A percentile compares a stretch with the other conserved stretches of the same genome.
Evolutionary conservation across 2,888 invertebrate genomes (phyloP).

Genomic region (Amblyjoppa proteus): DNA sequence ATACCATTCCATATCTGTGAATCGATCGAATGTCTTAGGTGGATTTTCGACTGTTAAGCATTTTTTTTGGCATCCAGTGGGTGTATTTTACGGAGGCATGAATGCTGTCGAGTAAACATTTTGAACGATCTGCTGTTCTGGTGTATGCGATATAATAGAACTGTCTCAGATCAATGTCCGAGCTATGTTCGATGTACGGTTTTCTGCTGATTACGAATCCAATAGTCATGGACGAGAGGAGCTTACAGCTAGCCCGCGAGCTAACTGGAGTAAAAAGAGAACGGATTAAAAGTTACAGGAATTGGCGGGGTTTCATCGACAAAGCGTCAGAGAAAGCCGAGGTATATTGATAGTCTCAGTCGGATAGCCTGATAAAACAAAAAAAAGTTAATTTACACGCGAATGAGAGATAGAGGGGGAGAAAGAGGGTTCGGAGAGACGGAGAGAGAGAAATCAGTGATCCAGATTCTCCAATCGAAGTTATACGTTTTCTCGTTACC

Average conservation of each 20-base stretch:
- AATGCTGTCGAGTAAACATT: no score
- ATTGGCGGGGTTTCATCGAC: not conserved
- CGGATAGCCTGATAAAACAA: not conserved
- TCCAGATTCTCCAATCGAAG: slow-evolving; percentile 21
- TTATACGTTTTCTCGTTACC: slow-evolving; percentile 27
- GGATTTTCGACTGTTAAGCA: no score
- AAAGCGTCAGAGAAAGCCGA: not conserved
- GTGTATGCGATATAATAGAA: not conserved
- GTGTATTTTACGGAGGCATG: no score
- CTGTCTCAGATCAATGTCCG: not conserved
- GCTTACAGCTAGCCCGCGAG: not conserved
- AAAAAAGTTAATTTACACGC: slow-evolving; percentile 4
- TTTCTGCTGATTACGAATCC: not conserved
- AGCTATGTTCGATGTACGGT: not conserved
- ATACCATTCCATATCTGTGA: not conserved
- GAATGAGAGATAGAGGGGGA: not conserved
- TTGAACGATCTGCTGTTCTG: not conserved
- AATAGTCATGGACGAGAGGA: not conserved
- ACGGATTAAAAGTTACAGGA: slow-evolving; percentile 1
- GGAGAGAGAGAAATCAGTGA: not conserved
- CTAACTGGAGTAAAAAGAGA: not conserved
- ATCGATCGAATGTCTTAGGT: no score
- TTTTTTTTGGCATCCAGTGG: no score
- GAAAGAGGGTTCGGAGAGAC: not conserved
- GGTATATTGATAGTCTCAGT: slow-evolving; percentile 11